These are phyloP conservation scores for Cyanoramphus novaezelandiae DNA, from an alignment of 2,113 vertebrate genomes.

Conservation along the genomic window DNA sequence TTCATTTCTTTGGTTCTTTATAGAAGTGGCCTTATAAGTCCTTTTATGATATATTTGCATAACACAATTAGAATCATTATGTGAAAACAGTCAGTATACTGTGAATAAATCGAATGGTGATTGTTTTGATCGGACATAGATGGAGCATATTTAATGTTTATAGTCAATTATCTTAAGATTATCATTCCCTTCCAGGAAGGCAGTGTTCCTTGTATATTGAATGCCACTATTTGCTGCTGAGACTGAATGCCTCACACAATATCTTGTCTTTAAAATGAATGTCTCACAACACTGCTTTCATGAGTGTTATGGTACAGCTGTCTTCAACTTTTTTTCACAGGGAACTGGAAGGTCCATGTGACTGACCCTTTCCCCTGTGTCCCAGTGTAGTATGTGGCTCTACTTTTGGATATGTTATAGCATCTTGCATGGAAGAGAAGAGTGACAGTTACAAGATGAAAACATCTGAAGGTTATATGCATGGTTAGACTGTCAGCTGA, in stretches of 20 bases:
- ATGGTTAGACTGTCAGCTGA: accelerated
- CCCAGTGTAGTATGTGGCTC: not conserved
- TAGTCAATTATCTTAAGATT: not conserved
- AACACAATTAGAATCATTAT: not conserved
- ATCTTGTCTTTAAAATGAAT: not conserved
- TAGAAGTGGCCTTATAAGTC: not conserved
- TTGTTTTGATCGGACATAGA: not conserved
- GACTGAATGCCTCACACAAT: not conserved
- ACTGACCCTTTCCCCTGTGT: not conserved
- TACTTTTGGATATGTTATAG: not conserved
- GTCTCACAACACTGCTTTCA: not conserved
- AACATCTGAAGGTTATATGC: not conserved
- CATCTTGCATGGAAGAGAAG: not conserved
- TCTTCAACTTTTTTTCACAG: not conserved
- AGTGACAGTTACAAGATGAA: not conserved
- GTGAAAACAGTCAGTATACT: not conserved
- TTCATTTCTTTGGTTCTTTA: not conserved
- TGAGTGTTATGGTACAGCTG: not conserved
- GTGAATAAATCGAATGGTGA: not conserved
- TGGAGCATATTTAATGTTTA: not conserved
- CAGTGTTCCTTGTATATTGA: not conserved
- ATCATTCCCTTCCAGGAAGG: not conserved
- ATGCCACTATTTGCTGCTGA: not conserved
- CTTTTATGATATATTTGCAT: not conserved
- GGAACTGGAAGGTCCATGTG: not conserved